phyloP scores from a whole-genome alignment of 2,113 vertebrate genomes.

The Regulus satrapa region DNA sequence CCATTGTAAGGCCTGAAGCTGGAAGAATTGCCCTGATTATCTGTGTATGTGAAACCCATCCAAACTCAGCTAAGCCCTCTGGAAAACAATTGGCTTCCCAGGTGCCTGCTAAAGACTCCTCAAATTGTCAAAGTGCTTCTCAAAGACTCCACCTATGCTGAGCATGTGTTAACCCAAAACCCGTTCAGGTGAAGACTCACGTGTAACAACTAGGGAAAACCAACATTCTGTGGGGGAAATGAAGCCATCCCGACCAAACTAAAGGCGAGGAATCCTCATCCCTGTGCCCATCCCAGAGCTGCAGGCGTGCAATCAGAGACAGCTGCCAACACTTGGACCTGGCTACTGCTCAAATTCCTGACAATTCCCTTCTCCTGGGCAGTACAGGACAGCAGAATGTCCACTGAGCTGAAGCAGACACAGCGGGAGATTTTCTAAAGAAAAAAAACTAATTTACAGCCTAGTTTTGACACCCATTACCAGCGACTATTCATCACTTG shows the following conservation, averaged over 20 bases:
- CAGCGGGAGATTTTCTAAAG: not conserved
- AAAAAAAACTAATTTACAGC: not conserved
- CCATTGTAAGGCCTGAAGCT: not conserved
- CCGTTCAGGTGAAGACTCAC: not conserved
- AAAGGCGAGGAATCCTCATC: not conserved
- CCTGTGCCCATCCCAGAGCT: not conserved
- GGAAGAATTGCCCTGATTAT: not conserved
- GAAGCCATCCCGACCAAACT: not conserved
- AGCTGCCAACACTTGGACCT: not conserved
- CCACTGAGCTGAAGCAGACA: not conserved
- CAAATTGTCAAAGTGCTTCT: not conserved
- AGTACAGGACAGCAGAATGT: accelerated
- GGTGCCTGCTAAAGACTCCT: not conserved
- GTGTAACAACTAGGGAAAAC: not conserved
- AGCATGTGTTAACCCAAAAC: not conserved
- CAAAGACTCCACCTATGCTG: not conserved
- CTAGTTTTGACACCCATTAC: not conserved
- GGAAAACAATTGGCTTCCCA: not conserved
- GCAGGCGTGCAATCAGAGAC: accelerated
- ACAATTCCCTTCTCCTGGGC: not conserved
- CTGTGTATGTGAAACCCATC: not conserved
- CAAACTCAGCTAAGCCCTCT: not conserved
- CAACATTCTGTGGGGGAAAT: accelerated
- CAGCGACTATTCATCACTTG: not conserved
- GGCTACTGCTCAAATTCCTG: not conserved